phyloP scores from a whole-genome alignment of 2,797 vertebrate genomes.

The Spondyliosoma cantharus region DNA sequence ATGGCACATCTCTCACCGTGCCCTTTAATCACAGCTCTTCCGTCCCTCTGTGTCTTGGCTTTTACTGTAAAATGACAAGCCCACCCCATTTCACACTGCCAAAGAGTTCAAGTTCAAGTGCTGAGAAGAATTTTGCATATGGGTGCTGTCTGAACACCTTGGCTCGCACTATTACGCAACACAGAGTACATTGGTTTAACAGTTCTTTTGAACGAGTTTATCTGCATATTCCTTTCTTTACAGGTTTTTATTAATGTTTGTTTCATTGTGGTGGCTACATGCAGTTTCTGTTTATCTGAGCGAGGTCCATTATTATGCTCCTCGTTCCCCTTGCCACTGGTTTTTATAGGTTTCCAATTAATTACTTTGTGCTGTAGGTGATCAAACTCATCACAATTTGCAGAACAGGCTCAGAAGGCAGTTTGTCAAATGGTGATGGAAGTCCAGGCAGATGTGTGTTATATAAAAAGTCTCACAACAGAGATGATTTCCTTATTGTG shows the following conservation, averaged over 20 bases:
- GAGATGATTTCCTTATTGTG: conserved; percentile 53
- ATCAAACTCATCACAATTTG: conserved; percentile 30
- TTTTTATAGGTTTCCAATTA: conserved; percentile 36
- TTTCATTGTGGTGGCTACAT: conserved; percentile 17
- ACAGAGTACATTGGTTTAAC: conserved; percentile 48
- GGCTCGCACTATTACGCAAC: conserved; percentile 69
- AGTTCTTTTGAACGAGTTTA: conserved; percentile 60
- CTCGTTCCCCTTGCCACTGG: conserved; percentile 4
- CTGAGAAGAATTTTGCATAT: conserved; percentile 68
- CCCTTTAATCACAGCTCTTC: background rate
- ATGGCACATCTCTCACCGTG: conserved; percentile 8
- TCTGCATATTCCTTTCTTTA: conserved; percentile 33
- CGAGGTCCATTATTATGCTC: conserved; percentile 17
- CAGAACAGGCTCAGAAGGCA: conserved; percentile 19
- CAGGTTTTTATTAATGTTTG: conserved; percentile 38
- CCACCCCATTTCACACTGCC: conserved; percentile 40
- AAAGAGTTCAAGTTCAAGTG: conserved; percentile 72
- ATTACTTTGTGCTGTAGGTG: conserved; percentile 40
- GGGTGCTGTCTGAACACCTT: conserved; percentile 70
- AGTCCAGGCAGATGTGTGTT: conserved; percentile 29
- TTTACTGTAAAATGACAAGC: conserved; percentile 57
- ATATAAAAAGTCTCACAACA: conserved; percentile 24
- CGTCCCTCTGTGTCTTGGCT: conserved; percentile 21
- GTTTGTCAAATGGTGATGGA: conserved; percentile 43
- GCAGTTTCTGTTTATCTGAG: conserved; percentile 28